phyloP scores from a whole-genome alignment of 2,888 invertebrate species.

The Phymatocera aterrima region DNA sequence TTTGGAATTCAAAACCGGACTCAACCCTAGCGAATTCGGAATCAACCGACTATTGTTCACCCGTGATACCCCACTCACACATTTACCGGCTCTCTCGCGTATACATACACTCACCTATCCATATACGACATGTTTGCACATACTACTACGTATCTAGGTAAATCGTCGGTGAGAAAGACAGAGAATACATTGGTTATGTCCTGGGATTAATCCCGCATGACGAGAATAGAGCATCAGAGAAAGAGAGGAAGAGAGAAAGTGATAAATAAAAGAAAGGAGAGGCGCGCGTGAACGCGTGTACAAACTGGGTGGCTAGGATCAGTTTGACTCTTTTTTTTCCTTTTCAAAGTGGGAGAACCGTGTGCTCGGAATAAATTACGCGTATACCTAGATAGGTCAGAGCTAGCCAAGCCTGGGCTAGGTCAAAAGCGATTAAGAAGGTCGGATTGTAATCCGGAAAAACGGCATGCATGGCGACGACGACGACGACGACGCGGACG shows the following conservation, averaged over 20 bases:
- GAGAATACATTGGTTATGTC: conserved; percentile 18
- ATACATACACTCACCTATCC: neutral
- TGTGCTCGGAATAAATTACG: conserved; percentile 59
- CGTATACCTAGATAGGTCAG: no score
- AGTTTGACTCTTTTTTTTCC: conserved; percentile 22
- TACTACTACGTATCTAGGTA: neutral
- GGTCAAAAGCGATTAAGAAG: conserved; percentile 63
- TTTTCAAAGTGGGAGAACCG: conserved; percentile 23
- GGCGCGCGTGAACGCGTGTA: conserved; percentile 7
- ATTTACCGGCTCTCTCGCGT: neutral
- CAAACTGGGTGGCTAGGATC: conserved; percentile 18
- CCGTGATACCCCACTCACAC: neutral
- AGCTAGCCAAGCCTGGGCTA: no score
- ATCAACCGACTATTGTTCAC: conserved; percentile 68
- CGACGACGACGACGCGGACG: no score
- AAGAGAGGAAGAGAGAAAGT: neutral
- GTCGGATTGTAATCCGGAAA: conserved; percentile 60
- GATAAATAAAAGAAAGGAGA: conserved; percentile 5
- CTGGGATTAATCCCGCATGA: conserved; percentile 30
- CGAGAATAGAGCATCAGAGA: neutral
- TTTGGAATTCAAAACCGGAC: conserved; percentile 53
- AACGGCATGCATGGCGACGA: no score
- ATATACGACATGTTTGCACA: conserved; percentile 9
- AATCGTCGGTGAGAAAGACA: neutral
- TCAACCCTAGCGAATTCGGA: conserved; percentile 63